Conservation (phyloP, 1,140 invertebrate species). For the Orchestia grillus region DNA sequence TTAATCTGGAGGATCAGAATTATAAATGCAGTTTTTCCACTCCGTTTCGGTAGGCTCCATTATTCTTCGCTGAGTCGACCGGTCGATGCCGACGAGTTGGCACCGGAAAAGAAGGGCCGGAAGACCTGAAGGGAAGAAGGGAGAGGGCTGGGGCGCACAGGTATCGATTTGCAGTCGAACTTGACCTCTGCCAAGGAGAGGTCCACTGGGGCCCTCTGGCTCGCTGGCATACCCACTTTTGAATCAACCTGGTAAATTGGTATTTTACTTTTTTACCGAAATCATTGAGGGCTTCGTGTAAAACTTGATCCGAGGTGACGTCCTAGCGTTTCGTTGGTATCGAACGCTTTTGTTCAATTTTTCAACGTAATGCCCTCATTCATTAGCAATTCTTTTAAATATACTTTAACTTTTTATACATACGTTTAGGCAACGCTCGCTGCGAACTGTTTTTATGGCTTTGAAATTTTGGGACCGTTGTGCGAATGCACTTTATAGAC, state of each 20-base stretch:
- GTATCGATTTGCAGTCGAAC: constrained; percentile 40
- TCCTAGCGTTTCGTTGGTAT: too few species aligned
- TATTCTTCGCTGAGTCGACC: not conserved
- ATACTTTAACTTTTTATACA: not conserved
- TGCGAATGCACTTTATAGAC: not conserved
- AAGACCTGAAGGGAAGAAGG: not conserved
- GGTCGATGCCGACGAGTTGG: constrained; percentile 16
- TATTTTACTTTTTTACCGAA: not conserved
- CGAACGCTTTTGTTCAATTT: not conserved
- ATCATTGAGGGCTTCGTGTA: too few species aligned
- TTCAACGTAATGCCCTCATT: not conserved
- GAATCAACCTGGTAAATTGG: not conserved
- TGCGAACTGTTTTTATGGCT: too few species aligned
- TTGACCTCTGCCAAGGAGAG: constrained; percentile 49
- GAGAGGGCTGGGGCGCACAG: not conserved
- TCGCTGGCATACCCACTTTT: not conserved
- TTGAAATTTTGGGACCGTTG: not conserved
- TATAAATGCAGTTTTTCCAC: not conserved
- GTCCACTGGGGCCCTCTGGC: not conserved
- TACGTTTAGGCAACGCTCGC: too few species aligned
- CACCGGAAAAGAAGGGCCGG: constrained; percentile 31
- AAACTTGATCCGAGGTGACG: too few species aligned
- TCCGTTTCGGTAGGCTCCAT: not conserved
- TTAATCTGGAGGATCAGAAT: not conserved
- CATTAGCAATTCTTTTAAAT: not conserved